phyloP scores from a whole-genome alignment of 2,797 vertebrate species.

The Semotilus atromaculatus region DNA sequence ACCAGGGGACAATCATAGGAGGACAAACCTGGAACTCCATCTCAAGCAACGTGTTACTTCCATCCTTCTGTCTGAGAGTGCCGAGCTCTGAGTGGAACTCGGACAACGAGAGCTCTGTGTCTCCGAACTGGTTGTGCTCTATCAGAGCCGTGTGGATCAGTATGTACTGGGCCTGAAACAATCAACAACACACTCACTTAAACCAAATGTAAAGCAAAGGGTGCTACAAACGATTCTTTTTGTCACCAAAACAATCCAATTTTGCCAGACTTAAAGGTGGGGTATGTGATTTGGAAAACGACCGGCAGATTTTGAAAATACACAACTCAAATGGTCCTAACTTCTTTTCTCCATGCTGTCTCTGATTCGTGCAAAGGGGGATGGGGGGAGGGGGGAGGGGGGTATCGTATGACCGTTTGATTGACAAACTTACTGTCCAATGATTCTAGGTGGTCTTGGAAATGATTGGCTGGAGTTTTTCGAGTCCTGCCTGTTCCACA shows the following conservation, averaged over 20 bases:
- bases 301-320: too few relatives aligned
- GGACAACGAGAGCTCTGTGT: constrained; percentile 87
- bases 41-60: constrained; percentile 82
- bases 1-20: background rate
- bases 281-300: too few relatives aligned
- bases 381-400: too few relatives aligned
- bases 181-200: constrained; percentile 16
- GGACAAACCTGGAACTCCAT: constrained; percentile 88
- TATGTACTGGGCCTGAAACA: constrained; percentile 90
- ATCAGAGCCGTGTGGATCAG: constrained; percentile 95
- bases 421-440: too few relatives aligned
- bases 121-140: constrained; percentile 94
- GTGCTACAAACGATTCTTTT: background rate
- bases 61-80: constrained; percentile 79
- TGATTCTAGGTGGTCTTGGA: too few relatives aligned
- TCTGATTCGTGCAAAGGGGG: too few relatives aligned
- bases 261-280: background rate
- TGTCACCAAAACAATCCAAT: background rate
- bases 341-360: too few relatives aligned
- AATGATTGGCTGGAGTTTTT: too few relatives aligned
- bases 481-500: too few relatives aligned
- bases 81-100: constrained; percentile 83
- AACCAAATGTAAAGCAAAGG: background rate
- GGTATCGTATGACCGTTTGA: too few relatives aligned
- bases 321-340: too few relatives aligned